Percentiles rank a stretch among this genome's conserved stretches.
phyloP scores from a whole-genome alignment of 35 echinoderm and acorn worm species.

The Stichopus chloronotus region DNA sequence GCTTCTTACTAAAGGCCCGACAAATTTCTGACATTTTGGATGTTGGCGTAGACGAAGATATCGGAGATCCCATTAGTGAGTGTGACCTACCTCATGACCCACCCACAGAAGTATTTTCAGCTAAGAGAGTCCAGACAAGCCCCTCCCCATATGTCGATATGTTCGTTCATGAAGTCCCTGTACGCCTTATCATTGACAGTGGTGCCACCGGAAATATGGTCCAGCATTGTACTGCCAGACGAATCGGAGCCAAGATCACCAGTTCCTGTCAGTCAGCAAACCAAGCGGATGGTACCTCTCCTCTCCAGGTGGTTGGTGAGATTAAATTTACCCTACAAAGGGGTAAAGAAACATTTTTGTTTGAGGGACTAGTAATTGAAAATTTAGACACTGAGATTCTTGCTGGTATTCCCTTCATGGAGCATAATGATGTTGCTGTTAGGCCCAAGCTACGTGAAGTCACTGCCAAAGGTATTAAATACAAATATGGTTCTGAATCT shows the following conservation, averaged over 20 bases:
- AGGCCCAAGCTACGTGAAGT: no score
- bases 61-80: no score
- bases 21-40: constrained; percentile 47
- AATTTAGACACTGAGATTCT: constrained; percentile 76
- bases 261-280: constrained; percentile 45
- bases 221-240: constrained; percentile 45
- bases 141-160: constrained; percentile 57
- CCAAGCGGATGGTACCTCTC: no score
- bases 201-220: constrained; percentile 77
- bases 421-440: no score
- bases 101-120: neutral
- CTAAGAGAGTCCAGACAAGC: neutral
- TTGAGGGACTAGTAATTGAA: constrained; percentile 72
- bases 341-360: neutral
- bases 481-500: neutral
- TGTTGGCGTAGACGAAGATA: neutral
- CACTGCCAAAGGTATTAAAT: no score
- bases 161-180: constrained; percentile 35
- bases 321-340: no score
- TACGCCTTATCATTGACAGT: constrained; percentile 66
- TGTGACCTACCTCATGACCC: neutral
- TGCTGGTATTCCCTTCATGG: constrained; percentile 62
- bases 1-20: constrained; percentile 51
- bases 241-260: constrained; percentile 31
- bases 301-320: no score